phyloP scores from a whole-genome alignment of 2,888 invertebrate genomes.

The Baccha elongata region DNA sequence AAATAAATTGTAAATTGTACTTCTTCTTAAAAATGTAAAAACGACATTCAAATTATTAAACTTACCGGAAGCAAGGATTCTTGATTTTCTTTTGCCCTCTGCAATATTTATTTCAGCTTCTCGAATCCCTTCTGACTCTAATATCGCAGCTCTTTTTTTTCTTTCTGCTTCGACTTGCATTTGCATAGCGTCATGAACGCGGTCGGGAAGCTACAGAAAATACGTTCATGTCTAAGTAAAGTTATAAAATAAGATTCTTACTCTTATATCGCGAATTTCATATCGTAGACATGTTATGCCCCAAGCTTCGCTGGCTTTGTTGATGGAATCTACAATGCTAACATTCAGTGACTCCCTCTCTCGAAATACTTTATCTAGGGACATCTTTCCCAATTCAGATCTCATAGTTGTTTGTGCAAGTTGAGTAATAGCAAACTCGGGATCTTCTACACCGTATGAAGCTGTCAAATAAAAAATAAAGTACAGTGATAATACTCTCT shows the following conservation, averaged over 20 bases:
- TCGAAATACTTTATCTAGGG: conserved; percentile 97
- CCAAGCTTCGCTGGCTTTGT: conserved; percentile 99
- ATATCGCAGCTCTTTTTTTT: conserved; percentile 96
- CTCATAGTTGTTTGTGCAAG: conserved; percentile 99
- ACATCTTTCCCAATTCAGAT: conserved; percentile 98
- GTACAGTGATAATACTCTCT: no score
- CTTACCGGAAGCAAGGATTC: conserved; percentile 94
- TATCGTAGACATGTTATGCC: conserved; percentile 98
- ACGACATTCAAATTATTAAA: neutral
- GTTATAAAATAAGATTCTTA: conserved; percentile 68
- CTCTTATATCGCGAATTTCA: conserved; percentile 89
- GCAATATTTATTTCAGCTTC: conserved; percentile 98
- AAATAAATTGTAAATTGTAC: neutral
- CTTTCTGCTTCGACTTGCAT: conserved; percentile 99
- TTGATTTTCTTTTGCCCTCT: conserved; percentile 95
- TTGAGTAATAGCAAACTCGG: conserved; percentile 99
- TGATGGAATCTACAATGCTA: conserved; percentile 97
- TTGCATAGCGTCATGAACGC: conserved; percentile 99
- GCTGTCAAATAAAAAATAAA: conserved; percentile 81
- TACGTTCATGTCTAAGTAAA: neutral
- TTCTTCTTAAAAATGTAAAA: neutral
- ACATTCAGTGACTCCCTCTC: conserved; percentile 98
- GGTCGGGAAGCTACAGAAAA: conserved; percentile 88
- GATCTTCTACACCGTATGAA: conserved; percentile 99
- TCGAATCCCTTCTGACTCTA: conserved; percentile 97